Conservation (phyloP, 2,797 vertebrate species). For the Chelon auratus region DNA sequence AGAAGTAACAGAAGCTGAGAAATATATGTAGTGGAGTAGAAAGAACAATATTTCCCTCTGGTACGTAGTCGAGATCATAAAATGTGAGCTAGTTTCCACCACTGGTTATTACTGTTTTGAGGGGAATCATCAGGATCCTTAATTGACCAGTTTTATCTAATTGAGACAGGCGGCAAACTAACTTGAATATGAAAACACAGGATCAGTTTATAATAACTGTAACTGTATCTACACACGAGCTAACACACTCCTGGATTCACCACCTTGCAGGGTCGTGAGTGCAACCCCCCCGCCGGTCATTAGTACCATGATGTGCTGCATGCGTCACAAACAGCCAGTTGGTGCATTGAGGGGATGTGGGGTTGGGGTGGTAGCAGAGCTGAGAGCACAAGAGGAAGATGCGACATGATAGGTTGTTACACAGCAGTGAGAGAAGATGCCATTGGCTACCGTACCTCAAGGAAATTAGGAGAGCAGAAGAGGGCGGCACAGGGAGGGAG, state of each 20-base stretch:
- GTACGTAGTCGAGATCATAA: too few species aligned
- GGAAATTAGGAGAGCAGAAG: constrained; percentile 80
- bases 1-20: too few species aligned
- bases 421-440: constrained; percentile 64
- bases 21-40: too few species aligned
- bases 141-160: background rate
- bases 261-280: constrained; percentile 57
- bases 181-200: background rate
- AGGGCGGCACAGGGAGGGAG: constrained; percentile 74
- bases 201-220: background rate
- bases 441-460: constrained; percentile 85
- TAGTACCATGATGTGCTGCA: constrained; percentile 65
- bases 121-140: background rate
- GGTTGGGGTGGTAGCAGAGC: constrained; percentile 5
- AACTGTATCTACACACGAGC: constrained; percentile 3
- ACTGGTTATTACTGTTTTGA: background rate
- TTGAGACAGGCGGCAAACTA: background rate
- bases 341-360: constrained; percentile 46
- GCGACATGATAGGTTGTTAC: constrained; percentile 60
- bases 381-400: constrained; percentile 56
- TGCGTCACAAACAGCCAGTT: constrained; percentile 73
- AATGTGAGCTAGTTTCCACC: too few species aligned
- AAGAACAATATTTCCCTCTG: too few species aligned
- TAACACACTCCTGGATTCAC: constrained; percentile 73
- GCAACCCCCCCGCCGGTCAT: background rate